These are phyloP conservation scores for Perdita meconis DNA, from an alignment of 2,888 invertebrate genomes.

Conservation along the genomic window DNA sequence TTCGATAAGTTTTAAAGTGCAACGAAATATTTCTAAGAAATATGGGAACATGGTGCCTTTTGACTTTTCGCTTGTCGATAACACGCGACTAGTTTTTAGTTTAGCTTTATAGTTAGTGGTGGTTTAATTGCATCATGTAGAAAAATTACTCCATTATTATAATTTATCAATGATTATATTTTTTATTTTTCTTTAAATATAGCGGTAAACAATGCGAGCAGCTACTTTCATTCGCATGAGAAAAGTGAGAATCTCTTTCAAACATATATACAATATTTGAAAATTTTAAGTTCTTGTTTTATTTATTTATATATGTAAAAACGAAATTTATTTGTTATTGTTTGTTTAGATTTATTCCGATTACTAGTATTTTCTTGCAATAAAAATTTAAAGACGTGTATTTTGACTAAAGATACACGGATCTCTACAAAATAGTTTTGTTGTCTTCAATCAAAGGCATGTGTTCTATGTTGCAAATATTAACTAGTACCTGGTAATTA, in stretches of 20 bases:
- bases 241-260: slow-evolving; percentile 16
- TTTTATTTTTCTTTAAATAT: slow-evolving; percentile 18
- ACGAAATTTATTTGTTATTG: too few relatives aligned
- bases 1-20: slow-evolving; percentile 44
- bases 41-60: slow-evolving; percentile 56
- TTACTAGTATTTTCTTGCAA: slow-evolving; percentile 16
- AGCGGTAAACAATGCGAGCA: slow-evolving; percentile 6
- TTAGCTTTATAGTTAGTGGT: slow-evolving; percentile 36
- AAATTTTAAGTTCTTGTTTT: slow-evolving; percentile 1
- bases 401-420: slow-evolving; percentile 42
- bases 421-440: slow-evolving; percentile 20
- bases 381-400: neutral
- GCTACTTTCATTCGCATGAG: slow-evolving; percentile 6
- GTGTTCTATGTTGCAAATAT: slow-evolving; percentile 38
- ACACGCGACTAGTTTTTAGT: slow-evolving; percentile 39
- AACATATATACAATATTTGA: slow-evolving; percentile 3
- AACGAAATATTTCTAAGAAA: slow-evolving; percentile 52
- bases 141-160: slow-evolving; percentile 18
- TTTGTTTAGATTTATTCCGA: too few relatives aligned
- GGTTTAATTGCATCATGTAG: slow-evolving; percentile 15
- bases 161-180: slow-evolving; percentile 27
- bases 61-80: slow-evolving; percentile 50
- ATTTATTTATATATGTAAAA: slow-evolving; percentile 13
- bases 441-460: slow-evolving; percentile 21
- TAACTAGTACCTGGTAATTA: slow-evolving; percentile 57